Conservation (phyloP, 2,888 invertebrate species). For the Vannuccia rotundouncinata region DNA sequence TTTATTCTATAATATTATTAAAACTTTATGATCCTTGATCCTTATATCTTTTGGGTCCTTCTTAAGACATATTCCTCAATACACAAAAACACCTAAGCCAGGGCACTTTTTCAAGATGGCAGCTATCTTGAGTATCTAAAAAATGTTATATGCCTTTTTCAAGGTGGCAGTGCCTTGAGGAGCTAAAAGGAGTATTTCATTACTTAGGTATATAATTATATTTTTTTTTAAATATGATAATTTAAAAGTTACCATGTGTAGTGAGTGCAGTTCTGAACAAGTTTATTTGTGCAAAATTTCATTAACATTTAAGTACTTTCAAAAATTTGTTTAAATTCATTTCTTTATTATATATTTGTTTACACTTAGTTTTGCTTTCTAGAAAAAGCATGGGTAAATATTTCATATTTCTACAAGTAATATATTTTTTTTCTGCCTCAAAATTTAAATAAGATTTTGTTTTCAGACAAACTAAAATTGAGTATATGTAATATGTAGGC, state of each 20-base stretch:
- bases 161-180: neutral
- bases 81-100: no score
- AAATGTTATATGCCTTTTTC: neutral
- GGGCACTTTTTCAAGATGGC: neutral
- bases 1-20: no score
- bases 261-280: neutral
- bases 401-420: neutral
- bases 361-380: neutral
- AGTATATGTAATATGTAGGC: no score
- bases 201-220: neutral
- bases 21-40: no score
- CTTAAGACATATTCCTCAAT: no score
- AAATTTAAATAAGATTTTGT: no score
- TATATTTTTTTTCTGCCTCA: neutral
- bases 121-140: neutral
- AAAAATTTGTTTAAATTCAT: neutral
- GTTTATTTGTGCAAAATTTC: neutral
- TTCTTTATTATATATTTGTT: neutral
- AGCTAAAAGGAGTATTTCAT: neutral
- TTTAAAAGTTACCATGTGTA: neutral
- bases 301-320: neutral
- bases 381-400: neutral
- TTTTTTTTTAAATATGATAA: neutral
- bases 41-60: no score
- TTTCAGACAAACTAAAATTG: no score